phyloP scores from a whole-genome alignment of 2,113 vertebrate species.

The Anhinga rufa region DNA sequence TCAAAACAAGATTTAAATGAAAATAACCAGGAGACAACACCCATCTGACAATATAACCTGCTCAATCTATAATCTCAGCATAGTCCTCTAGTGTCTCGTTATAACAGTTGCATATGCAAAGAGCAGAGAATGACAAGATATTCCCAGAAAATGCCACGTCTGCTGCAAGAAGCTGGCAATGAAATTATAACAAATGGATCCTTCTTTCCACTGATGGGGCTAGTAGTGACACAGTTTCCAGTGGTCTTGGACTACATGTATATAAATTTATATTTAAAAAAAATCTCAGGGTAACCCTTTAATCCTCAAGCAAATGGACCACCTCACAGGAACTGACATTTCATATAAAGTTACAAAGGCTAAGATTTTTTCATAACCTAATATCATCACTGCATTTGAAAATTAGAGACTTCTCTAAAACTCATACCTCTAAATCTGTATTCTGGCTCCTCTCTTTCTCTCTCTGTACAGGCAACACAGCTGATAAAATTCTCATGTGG shows the following conservation, averaged over 20 bases:
- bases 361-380: not conserved
- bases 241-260: not conserved
- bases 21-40: not conserved
- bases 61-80: not conserved
- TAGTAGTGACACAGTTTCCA: not conserved
- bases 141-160: not conserved
- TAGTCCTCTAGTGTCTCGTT: not conserved
- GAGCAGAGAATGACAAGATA: not conserved
- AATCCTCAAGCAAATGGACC: not conserved
- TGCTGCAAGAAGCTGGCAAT: not conserved
- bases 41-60: not conserved
- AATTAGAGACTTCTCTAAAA: not conserved
- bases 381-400: not conserved
- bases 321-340: not conserved
- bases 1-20: not conserved
- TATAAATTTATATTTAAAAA: not conserved
- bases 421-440: not conserved
- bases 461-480: not conserved
- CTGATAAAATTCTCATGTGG: not conserved
- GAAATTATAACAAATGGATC: not conserved
- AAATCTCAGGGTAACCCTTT: not conserved
- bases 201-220: not conserved
- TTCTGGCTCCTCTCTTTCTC: not conserved
- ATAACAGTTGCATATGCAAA: not conserved
- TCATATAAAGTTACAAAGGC: not conserved